Conservation (phyloP, 2,888 invertebrate genomes). For the Synanthedon tipuliformis region DNA sequence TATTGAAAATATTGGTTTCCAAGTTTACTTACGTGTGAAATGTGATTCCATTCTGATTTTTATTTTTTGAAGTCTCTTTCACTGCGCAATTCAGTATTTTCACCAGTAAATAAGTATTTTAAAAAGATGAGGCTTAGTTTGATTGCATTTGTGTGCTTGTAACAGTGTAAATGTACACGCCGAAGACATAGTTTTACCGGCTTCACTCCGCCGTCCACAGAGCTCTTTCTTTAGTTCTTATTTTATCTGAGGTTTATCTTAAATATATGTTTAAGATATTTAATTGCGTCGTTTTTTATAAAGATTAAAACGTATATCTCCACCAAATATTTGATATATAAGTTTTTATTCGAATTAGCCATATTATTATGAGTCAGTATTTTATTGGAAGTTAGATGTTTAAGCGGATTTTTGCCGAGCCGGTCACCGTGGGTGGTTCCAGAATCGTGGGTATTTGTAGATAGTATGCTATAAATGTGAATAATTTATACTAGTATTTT, state of each 20-base stretch:
- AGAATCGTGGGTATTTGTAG: slow-evolving; percentile 62
- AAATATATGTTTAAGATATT: slow-evolving; percentile 51
- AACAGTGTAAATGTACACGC: no score
- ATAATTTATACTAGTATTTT: slow-evolving; percentile 70
- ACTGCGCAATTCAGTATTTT: no score
- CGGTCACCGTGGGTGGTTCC: slow-evolving; percentile 49
- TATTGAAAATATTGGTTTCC: no score
- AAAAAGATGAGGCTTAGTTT: no score
- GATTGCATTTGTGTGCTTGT: no score
- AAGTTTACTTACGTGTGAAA: no score
- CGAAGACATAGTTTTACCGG: no score
- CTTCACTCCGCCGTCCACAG: no score
- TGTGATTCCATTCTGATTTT: no score
- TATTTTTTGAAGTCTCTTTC: no score
- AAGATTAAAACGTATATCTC: slow-evolving; percentile 48
- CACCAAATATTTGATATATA: slow-evolving; percentile 68
- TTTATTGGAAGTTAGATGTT: slow-evolving; percentile 54
- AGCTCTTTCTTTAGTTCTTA: no score
- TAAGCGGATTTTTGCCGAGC: slow-evolving; percentile 55
- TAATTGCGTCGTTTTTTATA: slow-evolving; percentile 53
- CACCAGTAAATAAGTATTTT: no score
- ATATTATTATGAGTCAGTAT: slow-evolving; percentile 69
- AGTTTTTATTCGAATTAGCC: slow-evolving; percentile 66
- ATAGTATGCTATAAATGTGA: slow-evolving; percentile 70
- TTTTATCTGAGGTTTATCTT: slow-evolving; percentile 29